A percentile compares a stretch with the other conserved stretches of the same genome.
phyloP scores from a whole-genome alignment of 2,113 vertebrate genomes.

The Paramisgurnus dabryanus region DNA sequence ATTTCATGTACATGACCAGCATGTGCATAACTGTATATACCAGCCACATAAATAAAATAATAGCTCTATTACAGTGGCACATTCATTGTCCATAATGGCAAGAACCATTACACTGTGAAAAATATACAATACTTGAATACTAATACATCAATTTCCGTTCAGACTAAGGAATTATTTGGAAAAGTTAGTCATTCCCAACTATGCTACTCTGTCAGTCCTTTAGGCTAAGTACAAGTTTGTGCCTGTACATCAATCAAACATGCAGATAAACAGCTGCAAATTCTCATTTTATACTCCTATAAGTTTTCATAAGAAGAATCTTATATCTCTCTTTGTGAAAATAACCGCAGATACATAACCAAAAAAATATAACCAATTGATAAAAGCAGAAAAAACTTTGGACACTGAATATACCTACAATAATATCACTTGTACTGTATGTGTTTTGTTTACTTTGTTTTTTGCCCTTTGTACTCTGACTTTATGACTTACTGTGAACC shows the following conservation, averaged over 20 bases:
- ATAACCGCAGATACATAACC: no score
- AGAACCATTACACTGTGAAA: no score
- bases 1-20: neutral
- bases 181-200: neutral
- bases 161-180: neutral
- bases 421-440: neutral
- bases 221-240: slow-evolving; percentile 66
- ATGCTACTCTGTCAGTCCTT: slow-evolving; percentile 14
- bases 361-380: no score
- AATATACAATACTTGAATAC: neutral
- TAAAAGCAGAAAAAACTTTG: no score
- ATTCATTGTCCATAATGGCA: no score
- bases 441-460: neutral
- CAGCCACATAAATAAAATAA: neutral
- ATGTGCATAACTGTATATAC: neutral
- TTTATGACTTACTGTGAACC: neutral
- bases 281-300: slow-evolving; percentile 60
- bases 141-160: neutral
- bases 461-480: neutral
- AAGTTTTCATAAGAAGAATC: slow-evolving; percentile 33
- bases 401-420: no score
- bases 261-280: slow-evolving; percentile 63
- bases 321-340: neutral
- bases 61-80: no score
- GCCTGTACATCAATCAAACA: slow-evolving; percentile 57